Percentiles rank a stretch among this genome's conserved stretches.
These are phyloP conservation scores for Macrosteles quadrilineatus DNA, from an alignment of 1,140 invertebrate genomes.

Conservation along the genomic window DNA sequence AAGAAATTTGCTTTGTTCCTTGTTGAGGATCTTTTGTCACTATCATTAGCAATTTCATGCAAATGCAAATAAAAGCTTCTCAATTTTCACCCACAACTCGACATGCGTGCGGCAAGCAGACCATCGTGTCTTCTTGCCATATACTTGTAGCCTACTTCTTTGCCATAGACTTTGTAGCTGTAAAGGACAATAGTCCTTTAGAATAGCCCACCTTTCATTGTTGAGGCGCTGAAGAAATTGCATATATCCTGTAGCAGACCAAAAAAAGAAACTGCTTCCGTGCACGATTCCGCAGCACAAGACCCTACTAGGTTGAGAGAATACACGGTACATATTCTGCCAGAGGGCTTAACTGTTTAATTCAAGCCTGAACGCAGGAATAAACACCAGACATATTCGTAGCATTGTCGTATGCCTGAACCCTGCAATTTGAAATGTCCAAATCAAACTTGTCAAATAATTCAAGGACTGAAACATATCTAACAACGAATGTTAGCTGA, in stretches of 20 bases:
- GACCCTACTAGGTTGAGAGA: too few species aligned
- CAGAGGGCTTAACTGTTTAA: conserved; percentile 42
- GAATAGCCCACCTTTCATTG: neutral
- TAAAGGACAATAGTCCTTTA: neutral
- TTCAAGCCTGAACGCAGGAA: conserved; percentile 43
- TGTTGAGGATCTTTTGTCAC: neutral
- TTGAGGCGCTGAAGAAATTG: neutral
- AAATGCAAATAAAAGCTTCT: neutral
- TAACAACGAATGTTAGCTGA: too few species aligned
- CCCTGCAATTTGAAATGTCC: conserved; percentile 36
- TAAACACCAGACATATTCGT: conserved; percentile 42
- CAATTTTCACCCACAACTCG: conserved; percentile 1
- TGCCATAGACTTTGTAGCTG: conserved; percentile 4
- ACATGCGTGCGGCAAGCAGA: neutral
- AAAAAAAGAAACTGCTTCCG: conserved; percentile 19
- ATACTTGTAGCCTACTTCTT: too few species aligned
- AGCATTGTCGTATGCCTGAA: conserved; percentile 43
- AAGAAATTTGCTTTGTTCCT: conserved; percentile 3
- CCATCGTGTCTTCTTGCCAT: neutral
- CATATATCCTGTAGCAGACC: neutral
- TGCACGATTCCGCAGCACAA: too few species aligned
- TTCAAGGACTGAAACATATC: conserved; percentile 35
- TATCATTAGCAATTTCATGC: neutral
- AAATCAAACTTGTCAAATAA: conserved; percentile 32
- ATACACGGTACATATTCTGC: conserved; percentile 44